phyloP scores from a whole-genome alignment of 2,113 vertebrate genomes.

The Parotia lawesii region DNA sequence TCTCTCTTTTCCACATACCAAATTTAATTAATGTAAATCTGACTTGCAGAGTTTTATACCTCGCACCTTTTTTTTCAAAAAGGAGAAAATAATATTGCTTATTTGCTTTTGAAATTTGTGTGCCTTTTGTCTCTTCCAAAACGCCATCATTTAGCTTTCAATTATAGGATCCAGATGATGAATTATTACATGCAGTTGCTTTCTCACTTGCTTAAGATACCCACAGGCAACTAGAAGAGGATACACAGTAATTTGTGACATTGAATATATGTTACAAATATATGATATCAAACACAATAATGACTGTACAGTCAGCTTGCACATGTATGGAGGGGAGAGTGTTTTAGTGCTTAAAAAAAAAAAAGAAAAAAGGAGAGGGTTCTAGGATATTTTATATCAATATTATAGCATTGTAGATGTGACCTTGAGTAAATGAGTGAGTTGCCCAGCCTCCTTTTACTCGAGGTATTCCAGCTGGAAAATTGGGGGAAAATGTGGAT shows the following conservation, averaged over 20 bases:
- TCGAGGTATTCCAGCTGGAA: constrained; percentile 16
- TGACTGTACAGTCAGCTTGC: not conserved
- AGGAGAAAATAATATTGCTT: not conserved
- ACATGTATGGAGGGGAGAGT: not conserved
- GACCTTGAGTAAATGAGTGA: not conserved
- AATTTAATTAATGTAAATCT: not conserved
- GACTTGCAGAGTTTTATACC: not conserved
- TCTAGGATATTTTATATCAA: not conserved
- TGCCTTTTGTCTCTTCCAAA: not conserved
- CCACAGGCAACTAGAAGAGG: not conserved
- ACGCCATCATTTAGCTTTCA: not conserved
- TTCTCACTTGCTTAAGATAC: not conserved
- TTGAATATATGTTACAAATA: not conserved
- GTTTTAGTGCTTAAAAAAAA: not conserved
- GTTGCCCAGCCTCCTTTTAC: constrained; percentile 19
- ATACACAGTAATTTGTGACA: not conserved
- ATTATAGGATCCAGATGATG: not conserved
- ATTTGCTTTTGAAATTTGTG: not conserved
- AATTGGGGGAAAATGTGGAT: not conserved
- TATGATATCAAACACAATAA: not conserved
- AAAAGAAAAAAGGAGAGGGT: not conserved
- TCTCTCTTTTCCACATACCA: not conserved
- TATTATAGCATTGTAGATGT: not conserved
- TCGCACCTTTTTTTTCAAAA: not conserved
- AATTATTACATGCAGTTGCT: not conserved